Evolutionary conservation across 37 sponge, comb jelly and placozoan species (phyloP).

Genomic region (Aplysina aerophoba): DNA sequence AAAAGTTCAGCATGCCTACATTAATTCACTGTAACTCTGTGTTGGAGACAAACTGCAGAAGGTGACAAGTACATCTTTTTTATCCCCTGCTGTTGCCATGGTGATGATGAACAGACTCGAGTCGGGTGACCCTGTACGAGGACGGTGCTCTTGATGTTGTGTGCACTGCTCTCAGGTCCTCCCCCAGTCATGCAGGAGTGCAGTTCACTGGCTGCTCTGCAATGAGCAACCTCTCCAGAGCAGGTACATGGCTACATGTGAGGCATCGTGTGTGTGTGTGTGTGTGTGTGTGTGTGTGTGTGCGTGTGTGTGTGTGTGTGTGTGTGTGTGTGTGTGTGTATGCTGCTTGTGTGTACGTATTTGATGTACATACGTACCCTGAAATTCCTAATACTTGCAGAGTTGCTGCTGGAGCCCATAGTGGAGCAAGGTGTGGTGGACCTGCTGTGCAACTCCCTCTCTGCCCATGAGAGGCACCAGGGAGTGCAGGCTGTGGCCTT

Average conservation of each 20-base stretch:
- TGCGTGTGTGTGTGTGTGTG: no score
- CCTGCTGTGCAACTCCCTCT: background rate
- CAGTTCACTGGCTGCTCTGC: constrained; percentile 21
- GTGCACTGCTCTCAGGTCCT: constrained; percentile 13
- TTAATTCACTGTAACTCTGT: no score
- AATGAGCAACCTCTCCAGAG: constrained; percentile 4
- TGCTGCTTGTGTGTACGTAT: constrained; percentile 15
- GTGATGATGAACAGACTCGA: background rate
- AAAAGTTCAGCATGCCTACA: no score
- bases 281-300: background rate
- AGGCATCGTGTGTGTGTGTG: no score
- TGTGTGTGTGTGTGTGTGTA: background rate
- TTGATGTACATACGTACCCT: no score
- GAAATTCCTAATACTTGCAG: no score
- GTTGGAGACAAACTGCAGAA: no score
- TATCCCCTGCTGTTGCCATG: no score
- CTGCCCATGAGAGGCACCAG: constrained; percentile 9
- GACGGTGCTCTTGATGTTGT: background rate
- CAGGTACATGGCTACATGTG: no score
- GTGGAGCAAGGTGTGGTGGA: background rate
- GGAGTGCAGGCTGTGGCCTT: constrained; percentile 10
- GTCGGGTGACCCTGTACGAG: constrained; percentile 5
- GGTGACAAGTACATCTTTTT: no score
- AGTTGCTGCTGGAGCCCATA: background rate
- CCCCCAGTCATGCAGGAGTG: constrained; percentile 2